These are phyloP conservation scores for Scaptomyza flava DNA, from an alignment of 2,888 invertebrate species.

Conservation along the genomic window DNA sequence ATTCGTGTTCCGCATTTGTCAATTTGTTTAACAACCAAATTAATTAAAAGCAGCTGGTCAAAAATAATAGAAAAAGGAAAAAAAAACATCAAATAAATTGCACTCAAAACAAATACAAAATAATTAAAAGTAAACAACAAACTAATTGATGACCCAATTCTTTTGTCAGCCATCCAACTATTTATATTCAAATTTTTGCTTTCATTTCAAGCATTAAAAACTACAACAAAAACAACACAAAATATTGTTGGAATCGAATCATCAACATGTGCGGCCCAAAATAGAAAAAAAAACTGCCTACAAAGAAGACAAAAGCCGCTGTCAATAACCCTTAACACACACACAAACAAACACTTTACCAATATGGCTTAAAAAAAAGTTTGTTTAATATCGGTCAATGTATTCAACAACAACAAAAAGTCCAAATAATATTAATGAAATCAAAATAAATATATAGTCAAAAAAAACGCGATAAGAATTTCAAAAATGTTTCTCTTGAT, in stretches of 20 bases:
- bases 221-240: not conserved
- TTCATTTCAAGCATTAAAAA: conserved; percentile 35
- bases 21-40: conserved; percentile 53
- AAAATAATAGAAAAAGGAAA: conserved; percentile 36
- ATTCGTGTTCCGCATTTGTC: conserved; percentile 51
- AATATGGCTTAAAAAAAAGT: conserved; percentile 44
- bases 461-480: conserved; percentile 79
- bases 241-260: conserved; percentile 9
- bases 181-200: conserved; percentile 62
- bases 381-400: conserved; percentile 81
- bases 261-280: conserved; percentile 5
- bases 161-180: conserved; percentile 55
- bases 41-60: conserved; percentile 67
- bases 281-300: conserved; percentile 31
- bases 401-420: conserved; percentile 54
- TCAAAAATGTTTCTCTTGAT: conserved; percentile 71
- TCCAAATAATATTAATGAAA: conserved; percentile 21
- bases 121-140: conserved; percentile 12
- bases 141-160: conserved; percentile 73
- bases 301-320: conserved; percentile 46
- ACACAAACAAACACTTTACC: conserved; percentile 12
- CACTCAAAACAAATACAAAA: conserved; percentile 42
- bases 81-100: conserved; percentile 72
- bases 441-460: conserved; percentile 15
- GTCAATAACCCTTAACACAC: conserved; percentile 70